Conservation (phyloP, 2,797 vertebrate genomes). For the Phalanger gymnotis region DNA sequence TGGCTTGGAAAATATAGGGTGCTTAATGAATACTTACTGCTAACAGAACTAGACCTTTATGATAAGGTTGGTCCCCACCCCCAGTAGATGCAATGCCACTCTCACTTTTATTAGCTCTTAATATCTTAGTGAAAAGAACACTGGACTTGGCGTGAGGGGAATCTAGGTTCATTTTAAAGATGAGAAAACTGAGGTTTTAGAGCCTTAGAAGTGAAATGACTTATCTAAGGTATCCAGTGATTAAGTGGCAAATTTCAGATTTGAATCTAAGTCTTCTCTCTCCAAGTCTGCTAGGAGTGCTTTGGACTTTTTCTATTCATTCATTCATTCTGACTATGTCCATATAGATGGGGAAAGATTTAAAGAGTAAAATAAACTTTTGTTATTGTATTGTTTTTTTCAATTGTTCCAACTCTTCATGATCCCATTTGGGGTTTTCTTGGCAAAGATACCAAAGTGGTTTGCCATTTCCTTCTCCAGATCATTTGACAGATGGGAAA, state of each 20-base stretch:
- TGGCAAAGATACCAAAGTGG: not conserved
- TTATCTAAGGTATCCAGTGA: not conserved
- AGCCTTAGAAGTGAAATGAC: not conserved
- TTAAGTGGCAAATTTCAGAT: not conserved
- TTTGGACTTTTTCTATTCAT: not conserved
- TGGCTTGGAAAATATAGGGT: not conserved
- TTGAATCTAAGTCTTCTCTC: not conserved
- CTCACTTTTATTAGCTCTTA: not conserved
- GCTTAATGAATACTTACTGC: not conserved
- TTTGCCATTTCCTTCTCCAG: not conserved
- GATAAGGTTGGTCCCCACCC: not conserved
- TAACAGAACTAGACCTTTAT: not conserved
- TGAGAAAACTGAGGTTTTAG: not conserved
- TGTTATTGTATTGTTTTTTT: not conserved
- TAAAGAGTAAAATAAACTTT: not conserved
- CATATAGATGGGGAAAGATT: not conserved
- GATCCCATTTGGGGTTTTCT: not conserved
- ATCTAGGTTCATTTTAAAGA: not conserved
- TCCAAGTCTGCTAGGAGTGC: not conserved
- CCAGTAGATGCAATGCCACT: not conserved
- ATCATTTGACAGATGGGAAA: not conserved
- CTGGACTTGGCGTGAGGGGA: not conserved
- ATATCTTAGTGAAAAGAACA: not conserved
- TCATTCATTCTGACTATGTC: not conserved
- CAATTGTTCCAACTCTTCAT: not conserved